Evolutionary conservation across 92 coral and sea anemone genomes (phyloP), one percentile per base, ranked within the genome.

Genomic region (Heliopora coerulea): DNA sequence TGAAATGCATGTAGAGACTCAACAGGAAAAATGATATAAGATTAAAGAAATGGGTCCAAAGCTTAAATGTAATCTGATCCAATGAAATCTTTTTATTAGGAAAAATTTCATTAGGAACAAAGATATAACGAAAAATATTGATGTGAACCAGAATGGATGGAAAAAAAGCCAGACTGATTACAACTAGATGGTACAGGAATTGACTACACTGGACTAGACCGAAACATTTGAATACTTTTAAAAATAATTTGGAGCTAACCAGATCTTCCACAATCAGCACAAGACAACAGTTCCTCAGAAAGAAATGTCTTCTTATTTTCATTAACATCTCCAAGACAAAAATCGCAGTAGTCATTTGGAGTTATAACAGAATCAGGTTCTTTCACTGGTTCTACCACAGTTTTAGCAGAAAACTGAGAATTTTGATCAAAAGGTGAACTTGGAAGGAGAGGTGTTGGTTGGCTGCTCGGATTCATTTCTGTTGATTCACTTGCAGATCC

Each of bases 211-310:
- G n/a, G n/a, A n/a, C n/a, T n/a, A n/a, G n/a, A n/a, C n/a, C n/a
- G n/a, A n/a, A n/a, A n/a, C n/a, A n/a, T n/a, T n/a, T n/a, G n/a
- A n/a, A n/a, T n/a, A n/a, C n/a, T n/a, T n/a, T n/a, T n/a, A n/a
- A n/a, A n/a, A n/a, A n/a, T n/a, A n/a, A n/a, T n/a, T n/a, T n/a
- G n/a, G n/a, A 20, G 1, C 65, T 21, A 65, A 93, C 98, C 98
- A 87, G 96, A 93, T 81, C 98, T 75, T 12, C 98, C 98, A 82
- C 98, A 93, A 80, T 93, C 98, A 0, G 98, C 96, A 78, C 98
- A 93, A 18, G 98, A 93, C 48, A 93, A 77, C 46, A 93, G 82
- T 54, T 93, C 98, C 82, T 93, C 98, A 33, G 98, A 88, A 8
- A 65, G 70, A 1, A 91, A 86, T 0, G 91, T 89, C 74, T 91